Evolutionary conservation across 2,113 vertebrate species (phyloP), one percentile per base, ranked within the genome.

Genomic region (Corythoichthys intestinalis): DNA sequence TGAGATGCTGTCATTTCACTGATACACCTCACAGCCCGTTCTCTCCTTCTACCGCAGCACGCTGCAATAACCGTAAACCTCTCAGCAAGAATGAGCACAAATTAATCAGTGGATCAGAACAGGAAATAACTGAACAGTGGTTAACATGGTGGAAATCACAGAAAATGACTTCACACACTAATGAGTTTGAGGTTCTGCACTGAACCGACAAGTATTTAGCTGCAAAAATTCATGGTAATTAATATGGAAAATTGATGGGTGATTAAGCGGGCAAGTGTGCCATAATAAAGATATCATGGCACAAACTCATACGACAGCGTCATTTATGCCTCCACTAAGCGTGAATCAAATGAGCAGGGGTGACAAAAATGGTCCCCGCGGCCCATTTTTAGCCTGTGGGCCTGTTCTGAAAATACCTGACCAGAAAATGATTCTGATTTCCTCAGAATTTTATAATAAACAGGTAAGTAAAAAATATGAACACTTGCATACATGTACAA

Each of bases 1-100:
- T 80, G 78, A 83, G 75, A 88, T 73, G 69, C 79, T 85, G 83
- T 86, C 84, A 85, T 90, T 89, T 84, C 59, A 76, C 78, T 68
- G 75, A 81, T 81, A 80, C 75, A 85, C 80, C 80, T 83, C 74
- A 87, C 84, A 85, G 79, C 72, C 65, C 67, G 62, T 28, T 11
- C 41, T 69, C 62, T 68, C 49, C 59, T n/a, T 34, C 37, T 38
- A n/a, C 69, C 66, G 56, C 54, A 35, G 56, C 44, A 37, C 59
- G 47, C 50, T 64, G 77, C 77, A 69, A 87, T 82, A 82, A 73
- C 71, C 69, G 62, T 79, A 80, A 88, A 85, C 37, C 73, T 72
- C 63, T 80, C 71, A 79, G 77, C 80, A 70, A 77, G 78, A 80
- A 65, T 72, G 79, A 82, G 76, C 74, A 57, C 75, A 81, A 75